Evolutionary conservation across 2,888 invertebrate genomes (phyloP).

Genomic region (Eudemis profundana): DNA sequence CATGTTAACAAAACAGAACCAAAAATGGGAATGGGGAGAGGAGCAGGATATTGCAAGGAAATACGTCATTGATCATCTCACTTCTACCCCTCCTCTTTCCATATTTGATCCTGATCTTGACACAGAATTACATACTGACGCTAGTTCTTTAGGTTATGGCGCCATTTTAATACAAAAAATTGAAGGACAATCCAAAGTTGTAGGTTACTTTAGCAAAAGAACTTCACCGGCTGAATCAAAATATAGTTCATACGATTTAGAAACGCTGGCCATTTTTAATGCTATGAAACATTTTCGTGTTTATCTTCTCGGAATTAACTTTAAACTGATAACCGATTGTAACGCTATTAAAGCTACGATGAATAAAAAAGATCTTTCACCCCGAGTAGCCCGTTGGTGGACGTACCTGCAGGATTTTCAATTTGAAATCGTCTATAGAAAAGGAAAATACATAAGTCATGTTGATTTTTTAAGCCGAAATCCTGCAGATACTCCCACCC

Average conservation of each 20-base stretch:
- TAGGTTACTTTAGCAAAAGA: constrained; percentile 21
- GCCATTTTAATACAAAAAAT: constrained; percentile 20
- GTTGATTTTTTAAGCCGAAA: constrained; percentile 29
- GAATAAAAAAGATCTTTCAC: constrained; percentile 11
- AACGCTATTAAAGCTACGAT: constrained; percentile 13
- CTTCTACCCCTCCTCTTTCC: neutral
- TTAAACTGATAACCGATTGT: constrained; percentile 17
- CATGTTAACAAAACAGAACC: constrained; percentile 1
- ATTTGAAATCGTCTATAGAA: constrained; percentile 18
- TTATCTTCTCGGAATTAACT: constrained; percentile 2
- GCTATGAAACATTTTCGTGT: constrained; percentile 22
- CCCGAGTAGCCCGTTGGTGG: constrained; percentile 24
- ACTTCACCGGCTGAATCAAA: constrained; percentile 13
- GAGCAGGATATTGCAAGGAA: constrained; percentile 17
- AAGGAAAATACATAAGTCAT: constrained; percentile 17
- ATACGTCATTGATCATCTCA: constrained; percentile 7
- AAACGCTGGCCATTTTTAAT: constrained; percentile 20
- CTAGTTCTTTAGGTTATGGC: constrained; percentile 16
- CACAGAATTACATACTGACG: constrained; percentile 21
- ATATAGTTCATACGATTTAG: constrained; percentile 18
- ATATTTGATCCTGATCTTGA: constrained; percentile 3
- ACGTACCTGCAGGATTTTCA: constrained; percentile 22
- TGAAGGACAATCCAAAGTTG: neutral
- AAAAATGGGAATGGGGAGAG: constrained; percentile 1
- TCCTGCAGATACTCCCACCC: constrained; percentile 3